phyloP scores from a whole-genome alignment of 2,797 vertebrate species.

The Xyrichtys novacula region DNA sequence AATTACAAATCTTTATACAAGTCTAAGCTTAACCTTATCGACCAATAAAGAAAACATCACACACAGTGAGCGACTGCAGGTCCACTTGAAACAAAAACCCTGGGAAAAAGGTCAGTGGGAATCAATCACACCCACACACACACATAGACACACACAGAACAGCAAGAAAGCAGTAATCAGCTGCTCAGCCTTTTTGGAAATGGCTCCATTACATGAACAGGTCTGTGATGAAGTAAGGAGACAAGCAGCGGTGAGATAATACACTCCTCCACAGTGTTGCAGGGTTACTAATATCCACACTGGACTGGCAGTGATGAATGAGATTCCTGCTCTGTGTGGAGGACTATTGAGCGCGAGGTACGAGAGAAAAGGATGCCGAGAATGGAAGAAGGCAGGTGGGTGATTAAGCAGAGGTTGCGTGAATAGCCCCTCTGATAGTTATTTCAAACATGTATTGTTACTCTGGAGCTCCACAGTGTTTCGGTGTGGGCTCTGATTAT shows the following conservation, averaged over 20 bases:
- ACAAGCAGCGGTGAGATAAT: constrained; percentile 72
- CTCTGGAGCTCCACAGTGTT: constrained; percentile 30
- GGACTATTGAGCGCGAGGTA: constrained; percentile 73
- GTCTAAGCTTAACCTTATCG: constrained; percentile 1
- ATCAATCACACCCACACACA: constrained; percentile 7
- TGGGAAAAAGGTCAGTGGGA: constrained; percentile 55
- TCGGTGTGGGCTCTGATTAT: constrained; percentile 61
- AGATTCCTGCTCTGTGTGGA: constrained; percentile 67
- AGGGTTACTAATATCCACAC: constrained; percentile 72
- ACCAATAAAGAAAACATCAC: background rate
- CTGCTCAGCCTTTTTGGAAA: constrained; percentile 65
- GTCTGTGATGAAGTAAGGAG: constrained; percentile 69
- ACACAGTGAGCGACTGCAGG: constrained; percentile 1
- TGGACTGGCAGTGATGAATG: constrained; percentile 80
- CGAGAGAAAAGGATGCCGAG: constrained; percentile 62
- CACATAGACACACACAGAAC: background rate
- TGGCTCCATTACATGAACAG: constrained; percentile 59
- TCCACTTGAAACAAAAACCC: constrained; percentile 29
- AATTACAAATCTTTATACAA: too few species aligned
- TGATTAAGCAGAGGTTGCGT: constrained; percentile 75
- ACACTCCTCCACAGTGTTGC: constrained; percentile 63
- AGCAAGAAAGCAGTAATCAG: constrained; percentile 65
- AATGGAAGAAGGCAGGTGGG: constrained; percentile 69
- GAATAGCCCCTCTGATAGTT: constrained; percentile 67
- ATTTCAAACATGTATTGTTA: constrained; percentile 74